Conservation (phyloP, 2,113 vertebrate species). For the Platysternon megacephalum region DNA sequence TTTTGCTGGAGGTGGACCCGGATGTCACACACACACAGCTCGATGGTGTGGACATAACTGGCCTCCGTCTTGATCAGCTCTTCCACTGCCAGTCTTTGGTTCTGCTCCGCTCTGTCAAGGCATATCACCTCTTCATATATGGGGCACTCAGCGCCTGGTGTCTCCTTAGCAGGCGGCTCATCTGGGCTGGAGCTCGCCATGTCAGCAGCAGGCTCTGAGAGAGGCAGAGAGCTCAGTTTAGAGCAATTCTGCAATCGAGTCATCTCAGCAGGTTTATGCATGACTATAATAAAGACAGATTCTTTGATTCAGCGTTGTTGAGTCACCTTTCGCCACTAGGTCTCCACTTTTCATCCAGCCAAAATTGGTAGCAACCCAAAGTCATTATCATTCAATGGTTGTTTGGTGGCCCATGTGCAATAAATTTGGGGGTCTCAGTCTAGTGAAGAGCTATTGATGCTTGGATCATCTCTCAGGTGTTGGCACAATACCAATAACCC, state of each 20-base stretch:
- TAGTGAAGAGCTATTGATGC: background rate
- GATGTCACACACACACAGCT: conserved; percentile 83
- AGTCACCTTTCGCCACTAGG: background rate
- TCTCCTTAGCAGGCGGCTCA: background rate
- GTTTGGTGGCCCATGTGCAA: background rate
- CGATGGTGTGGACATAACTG: conserved; percentile 85
- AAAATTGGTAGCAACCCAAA: background rate
- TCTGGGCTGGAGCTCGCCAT: conserved; percentile 78
- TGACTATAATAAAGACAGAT: background rate
- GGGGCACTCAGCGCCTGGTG: background rate
- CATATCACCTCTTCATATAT: conserved; percentile 52
- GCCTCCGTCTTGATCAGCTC: conserved; percentile 90
- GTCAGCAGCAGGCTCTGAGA: conserved; percentile 43
- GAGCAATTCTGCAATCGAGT: background rate
- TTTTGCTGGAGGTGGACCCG: conserved; percentile 81
- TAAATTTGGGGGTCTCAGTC: background rate
- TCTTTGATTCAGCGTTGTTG: background rate
- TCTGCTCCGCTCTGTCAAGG: conserved; percentile 76
- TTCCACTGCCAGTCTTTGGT: conserved; percentile 83
- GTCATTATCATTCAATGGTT: background rate
- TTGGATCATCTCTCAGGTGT: background rate
- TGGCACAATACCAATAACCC: background rate
- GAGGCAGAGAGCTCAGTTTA: background rate
- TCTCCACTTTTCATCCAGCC: background rate
- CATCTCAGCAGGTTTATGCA: background rate